Conservation (phyloP, 2,888 invertebrate genomes). For the Entomobrya proxima region DNA sequence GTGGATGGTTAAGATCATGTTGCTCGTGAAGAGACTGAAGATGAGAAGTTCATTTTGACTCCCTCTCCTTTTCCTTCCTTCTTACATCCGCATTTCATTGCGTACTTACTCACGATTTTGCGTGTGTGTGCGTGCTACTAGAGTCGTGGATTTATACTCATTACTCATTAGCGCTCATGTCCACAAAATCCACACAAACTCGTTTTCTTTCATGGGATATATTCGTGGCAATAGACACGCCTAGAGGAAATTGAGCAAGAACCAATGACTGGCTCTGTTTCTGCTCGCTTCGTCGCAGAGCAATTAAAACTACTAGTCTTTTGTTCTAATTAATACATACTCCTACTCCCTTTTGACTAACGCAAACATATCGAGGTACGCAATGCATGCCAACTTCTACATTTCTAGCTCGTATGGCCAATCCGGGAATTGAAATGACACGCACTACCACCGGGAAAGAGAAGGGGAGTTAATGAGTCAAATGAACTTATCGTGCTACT, state of each 20-base stretch:
- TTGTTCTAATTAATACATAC: constrained; percentile 70
- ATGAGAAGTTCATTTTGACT: neutral
- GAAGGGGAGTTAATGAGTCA: constrained; percentile 58
- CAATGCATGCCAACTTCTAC: constrained; percentile 44
- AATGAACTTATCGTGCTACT: neutral
- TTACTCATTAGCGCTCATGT: constrained; percentile 69
- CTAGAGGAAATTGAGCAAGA: constrained; percentile 65
- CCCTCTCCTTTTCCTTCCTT: neutral
- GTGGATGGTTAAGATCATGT: neutral
- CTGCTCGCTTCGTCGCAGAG: constrained; percentile 74
- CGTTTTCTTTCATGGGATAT: constrained; percentile 53
- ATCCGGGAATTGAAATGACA: constrained; percentile 26
- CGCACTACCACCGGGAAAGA: neutral
- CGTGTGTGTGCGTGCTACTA: constrained; percentile 52
- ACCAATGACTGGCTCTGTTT: constrained; percentile 70
- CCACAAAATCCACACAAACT: constrained; percentile 35
- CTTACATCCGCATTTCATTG: neutral
- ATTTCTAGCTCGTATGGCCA: constrained; percentile 40
- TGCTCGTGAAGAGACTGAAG: neutral
- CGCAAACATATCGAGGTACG: too few species aligned
- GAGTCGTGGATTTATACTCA: constrained; percentile 43
- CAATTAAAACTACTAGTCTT: constrained; percentile 73
- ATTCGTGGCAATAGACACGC: constrained; percentile 65
- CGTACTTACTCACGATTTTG: constrained; percentile 11
- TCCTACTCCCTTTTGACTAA: constrained; percentile 46